Conservation (phyloP, 2,888 invertebrate species). For the Hesperia comma region DNA sequence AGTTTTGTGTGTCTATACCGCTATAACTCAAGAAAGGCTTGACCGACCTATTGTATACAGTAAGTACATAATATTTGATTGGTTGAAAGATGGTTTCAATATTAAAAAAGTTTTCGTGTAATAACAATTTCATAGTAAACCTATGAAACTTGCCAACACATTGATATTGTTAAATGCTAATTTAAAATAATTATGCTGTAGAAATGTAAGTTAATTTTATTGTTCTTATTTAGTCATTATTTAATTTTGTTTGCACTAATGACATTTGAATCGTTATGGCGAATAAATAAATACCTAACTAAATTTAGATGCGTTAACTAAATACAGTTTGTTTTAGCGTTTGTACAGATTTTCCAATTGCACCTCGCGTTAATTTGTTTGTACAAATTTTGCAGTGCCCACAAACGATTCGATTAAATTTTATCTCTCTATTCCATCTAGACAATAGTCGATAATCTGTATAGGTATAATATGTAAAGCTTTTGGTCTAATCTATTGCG, state of each 20-base stretch:
- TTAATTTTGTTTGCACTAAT: constrained; percentile 26
- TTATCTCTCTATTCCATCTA: constrained; percentile 60
- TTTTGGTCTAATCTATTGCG: constrained; percentile 22
- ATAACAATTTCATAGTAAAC: too few relatives aligned
- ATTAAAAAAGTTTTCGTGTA: too few relatives aligned
- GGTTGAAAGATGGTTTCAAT: too few relatives aligned
- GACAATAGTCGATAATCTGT: constrained; percentile 49
- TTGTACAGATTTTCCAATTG: constrained; percentile 74
- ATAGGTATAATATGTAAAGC: constrained; percentile 26
- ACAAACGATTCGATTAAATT: constrained; percentile 71
- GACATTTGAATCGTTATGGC: constrained; percentile 35
- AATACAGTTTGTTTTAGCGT: constrained; percentile 61
- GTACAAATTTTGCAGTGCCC: constrained; percentile 66
- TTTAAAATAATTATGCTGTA: background rate
- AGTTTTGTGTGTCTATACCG: too few relatives aligned
- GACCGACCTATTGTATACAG: too few relatives aligned
- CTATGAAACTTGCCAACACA: too few relatives aligned
- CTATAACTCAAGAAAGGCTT: too few relatives aligned
- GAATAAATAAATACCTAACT: constrained; percentile 35
- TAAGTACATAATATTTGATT: too few relatives aligned
- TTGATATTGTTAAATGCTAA: background rate
- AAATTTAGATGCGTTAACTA: constrained; percentile 34
- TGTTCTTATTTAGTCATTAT: constrained; percentile 16
- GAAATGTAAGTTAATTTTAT: constrained; percentile 4
- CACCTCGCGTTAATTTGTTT: constrained; percentile 76